Evolutionary conservation across 1,140 invertebrate species (phyloP).

Genomic region (Pseudomyrmex cubaensis): DNA sequence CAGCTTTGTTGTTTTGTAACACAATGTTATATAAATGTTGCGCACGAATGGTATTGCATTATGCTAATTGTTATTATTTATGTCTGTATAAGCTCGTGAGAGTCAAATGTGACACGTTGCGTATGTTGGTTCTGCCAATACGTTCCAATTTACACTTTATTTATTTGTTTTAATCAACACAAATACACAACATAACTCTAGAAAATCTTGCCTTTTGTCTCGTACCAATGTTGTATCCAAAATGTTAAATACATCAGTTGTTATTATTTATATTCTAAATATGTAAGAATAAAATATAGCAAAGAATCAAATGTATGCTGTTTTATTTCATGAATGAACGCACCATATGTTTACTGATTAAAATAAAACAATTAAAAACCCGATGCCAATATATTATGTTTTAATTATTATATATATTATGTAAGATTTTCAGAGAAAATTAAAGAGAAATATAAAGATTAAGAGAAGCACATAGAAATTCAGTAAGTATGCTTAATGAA

Average conservation of each 20-base stretch:
- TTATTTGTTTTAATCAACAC: conserved; percentile 34
- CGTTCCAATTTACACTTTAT: conserved; percentile 26
- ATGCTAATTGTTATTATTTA: conserved; percentile 59
- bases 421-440: no score
- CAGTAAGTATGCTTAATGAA: no score
- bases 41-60: conserved; percentile 25
- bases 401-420: no score
- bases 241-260: conserved; percentile 30
- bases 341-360: no score
- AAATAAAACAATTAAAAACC: no score
- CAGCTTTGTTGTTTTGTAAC: conserved; percentile 29
- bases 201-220: conserved; percentile 27
- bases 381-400: no score
- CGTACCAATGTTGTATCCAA: neutral
- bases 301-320: conserved; percentile 49
- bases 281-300: conserved; percentile 66
- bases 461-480: no score
- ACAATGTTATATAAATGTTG: conserved; percentile 55
- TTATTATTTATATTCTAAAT: conserved; percentile 67
- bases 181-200: neutral
- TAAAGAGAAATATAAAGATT: no score
- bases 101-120: conserved; percentile 57
- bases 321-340: neutral
- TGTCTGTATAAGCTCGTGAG: conserved; percentile 42
- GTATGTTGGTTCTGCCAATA: conserved; percentile 4